phyloP scores from a whole-genome alignment of 2,888 invertebrate species.

The Drosophila helvetica region DNA sequence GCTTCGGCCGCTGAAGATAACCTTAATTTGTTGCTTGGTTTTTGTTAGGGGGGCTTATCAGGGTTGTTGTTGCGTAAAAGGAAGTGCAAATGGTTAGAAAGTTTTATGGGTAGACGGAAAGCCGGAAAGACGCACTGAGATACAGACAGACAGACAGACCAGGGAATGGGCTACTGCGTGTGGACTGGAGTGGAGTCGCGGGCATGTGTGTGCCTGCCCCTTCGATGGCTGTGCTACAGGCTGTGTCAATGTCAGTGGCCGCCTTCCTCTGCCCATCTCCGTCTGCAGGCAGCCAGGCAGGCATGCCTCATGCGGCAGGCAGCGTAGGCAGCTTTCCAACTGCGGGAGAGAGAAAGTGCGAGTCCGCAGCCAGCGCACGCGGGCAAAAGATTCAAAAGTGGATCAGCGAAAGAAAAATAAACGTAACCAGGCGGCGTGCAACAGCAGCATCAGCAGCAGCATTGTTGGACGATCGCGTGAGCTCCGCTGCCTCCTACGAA shows the following conservation, averaged over 20 bases:
- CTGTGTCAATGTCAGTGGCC: conserved; percentile 43
- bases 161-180: conserved; percentile 39
- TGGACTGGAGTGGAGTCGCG: neutral
- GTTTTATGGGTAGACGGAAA: conserved; percentile 49
- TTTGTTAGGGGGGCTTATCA: conserved; percentile 53
- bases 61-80: conserved; percentile 78
- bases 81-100: conserved; percentile 78
- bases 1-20: neutral
- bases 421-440: conserved; percentile 79
- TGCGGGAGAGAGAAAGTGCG: conserved; percentile 75
- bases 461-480: conserved; percentile 68
- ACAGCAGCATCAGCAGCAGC: conserved; percentile 32
- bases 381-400: conserved; percentile 76
- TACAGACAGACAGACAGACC: neutral
- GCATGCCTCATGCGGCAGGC: conserved; percentile 20
- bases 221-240: conserved; percentile 35
- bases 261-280: neutral
- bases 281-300: conserved; percentile 14
- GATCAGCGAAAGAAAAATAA: conserved; percentile 77
- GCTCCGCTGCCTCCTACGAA: conserved; percentile 68
- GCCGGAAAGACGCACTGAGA: neutral
- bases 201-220: conserved; percentile 11
- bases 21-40: conserved; percentile 6
- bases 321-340: conserved; percentile 70
- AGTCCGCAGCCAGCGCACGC: conserved; percentile 30